These are phyloP conservation scores for Galeopterus variegatus DNA, from an alignment of 2,113 vertebrate species.

Conservation along the genomic window DNA sequence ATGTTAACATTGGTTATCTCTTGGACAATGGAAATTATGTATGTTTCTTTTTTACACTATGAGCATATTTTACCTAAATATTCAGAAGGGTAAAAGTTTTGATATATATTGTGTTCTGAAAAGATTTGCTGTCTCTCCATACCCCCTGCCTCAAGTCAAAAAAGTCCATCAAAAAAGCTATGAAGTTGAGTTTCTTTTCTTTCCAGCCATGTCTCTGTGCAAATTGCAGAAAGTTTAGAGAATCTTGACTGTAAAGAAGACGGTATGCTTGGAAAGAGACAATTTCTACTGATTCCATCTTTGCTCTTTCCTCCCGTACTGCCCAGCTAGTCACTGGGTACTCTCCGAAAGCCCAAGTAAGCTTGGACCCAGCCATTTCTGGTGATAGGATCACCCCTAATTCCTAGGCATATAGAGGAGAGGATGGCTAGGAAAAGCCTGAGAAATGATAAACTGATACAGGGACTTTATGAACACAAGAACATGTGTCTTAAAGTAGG, in stretches of 20 bases:
- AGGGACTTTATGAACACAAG: not conserved
- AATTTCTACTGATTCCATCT: not conserved
- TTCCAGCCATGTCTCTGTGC: not conserved
- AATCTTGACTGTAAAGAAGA: conserved; percentile 3
- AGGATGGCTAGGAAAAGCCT: not conserved
- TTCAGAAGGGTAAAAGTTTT: not conserved
- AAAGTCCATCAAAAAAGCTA: not conserved
- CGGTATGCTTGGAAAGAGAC: not conserved
- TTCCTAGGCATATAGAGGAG: not conserved
- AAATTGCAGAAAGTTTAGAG: not conserved
- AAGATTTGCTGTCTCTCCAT: not conserved
- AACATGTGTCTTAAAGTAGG: not conserved
- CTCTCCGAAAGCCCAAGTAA: not conserved
- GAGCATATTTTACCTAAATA: conserved; percentile 27
- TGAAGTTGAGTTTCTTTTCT: not conserved
- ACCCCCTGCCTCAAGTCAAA: not conserved
- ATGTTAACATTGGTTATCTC: not conserved
- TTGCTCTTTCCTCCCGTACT: not conserved
- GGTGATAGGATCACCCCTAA: not conserved
- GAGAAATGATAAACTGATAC: not conserved
- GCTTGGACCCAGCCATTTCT: not conserved
- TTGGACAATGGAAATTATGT: not conserved
- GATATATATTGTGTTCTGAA: not conserved
- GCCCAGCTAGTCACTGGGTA: not conserved
- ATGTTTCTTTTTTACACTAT: not conserved